These are phyloP conservation scores for Rhinichthys klamathensis DNA, from an alignment of 2,113 vertebrate genomes.

Conservation along the genomic window DNA sequence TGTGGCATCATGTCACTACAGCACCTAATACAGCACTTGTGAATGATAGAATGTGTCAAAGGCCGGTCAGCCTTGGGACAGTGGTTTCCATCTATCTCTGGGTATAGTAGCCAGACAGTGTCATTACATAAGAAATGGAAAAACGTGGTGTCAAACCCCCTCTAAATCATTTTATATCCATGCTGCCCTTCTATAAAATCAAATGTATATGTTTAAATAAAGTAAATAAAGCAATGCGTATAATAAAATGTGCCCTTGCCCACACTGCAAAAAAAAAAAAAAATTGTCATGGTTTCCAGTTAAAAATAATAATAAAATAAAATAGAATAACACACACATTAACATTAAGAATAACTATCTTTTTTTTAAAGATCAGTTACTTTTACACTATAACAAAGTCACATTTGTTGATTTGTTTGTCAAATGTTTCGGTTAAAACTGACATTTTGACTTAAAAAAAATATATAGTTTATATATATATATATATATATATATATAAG, in stretches of 20 bases:
- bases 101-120: neutral
- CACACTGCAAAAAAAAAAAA: neutral
- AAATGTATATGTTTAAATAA: neutral
- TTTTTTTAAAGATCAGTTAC: too few relatives aligned
- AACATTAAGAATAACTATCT: too few relatives aligned
- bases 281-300: neutral
- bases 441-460: too few relatives aligned
- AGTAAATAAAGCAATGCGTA: neutral
- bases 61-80: slow-evolving; percentile 1
- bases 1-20: slow-evolving; percentile 5
- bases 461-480: too few relatives aligned
- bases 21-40: slow-evolving; percentile 15
- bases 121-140: neutral
- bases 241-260: neutral
- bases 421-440: neutral
- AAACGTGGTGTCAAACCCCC: neutral
- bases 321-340: neutral
- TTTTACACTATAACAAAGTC: too few relatives aligned
- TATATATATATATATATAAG: neutral
- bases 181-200: neutral
- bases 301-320: neutral
- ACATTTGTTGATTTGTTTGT: too few relatives aligned
- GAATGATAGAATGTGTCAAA: slow-evolving; percentile 1
- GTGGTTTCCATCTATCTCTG: neutral
- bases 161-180: neutral